Percentiles rank a stretch among this genome's conserved stretches.
Evolutionary conservation across 2,797 vertebrate genomes (phyloP).

Genomic region (Pristis pectinata): DNA sequence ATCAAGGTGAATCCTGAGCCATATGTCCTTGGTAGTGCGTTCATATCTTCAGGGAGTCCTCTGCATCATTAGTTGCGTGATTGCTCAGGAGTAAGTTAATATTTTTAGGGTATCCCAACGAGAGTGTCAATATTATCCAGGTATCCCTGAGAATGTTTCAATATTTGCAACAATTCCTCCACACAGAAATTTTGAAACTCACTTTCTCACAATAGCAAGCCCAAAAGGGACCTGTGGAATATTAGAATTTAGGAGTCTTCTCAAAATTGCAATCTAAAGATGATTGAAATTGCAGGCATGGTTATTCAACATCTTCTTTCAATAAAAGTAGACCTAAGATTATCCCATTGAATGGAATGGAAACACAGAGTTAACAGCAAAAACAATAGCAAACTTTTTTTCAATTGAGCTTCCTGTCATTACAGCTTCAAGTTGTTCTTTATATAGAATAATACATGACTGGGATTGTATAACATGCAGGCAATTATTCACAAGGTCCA

Average conservation of each 20-base stretch:
- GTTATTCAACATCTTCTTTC: neutral
- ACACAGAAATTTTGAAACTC: neutral
- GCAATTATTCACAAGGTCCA: conserved; percentile 20
- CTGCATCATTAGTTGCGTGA: too few relatives aligned
- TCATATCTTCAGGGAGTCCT: neutral
- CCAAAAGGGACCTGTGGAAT: neutral
- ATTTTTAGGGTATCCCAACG: neutral
- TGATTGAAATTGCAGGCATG: neutral
- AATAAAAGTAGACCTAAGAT: neutral
- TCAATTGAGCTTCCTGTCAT: neutral
- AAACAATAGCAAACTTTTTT: conserved; percentile 21
- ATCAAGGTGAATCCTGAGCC: neutral
- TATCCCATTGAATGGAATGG: neutral
- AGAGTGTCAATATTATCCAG: neutral
- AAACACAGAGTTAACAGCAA: neutral
- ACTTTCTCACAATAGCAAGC: neutral
- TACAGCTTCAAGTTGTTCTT: neutral
- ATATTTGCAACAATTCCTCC: neutral
- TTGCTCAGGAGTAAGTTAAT: neutral
- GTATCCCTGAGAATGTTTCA: neutral
- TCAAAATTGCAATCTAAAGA: neutral
- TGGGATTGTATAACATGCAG: neutral
- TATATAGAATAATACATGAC: conserved; percentile 21
- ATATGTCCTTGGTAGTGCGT: neutral
- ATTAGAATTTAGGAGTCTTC: neutral